phyloP scores from a whole-genome alignment of 2,113 vertebrate genomes.

The Arenaria interpres region DNA sequence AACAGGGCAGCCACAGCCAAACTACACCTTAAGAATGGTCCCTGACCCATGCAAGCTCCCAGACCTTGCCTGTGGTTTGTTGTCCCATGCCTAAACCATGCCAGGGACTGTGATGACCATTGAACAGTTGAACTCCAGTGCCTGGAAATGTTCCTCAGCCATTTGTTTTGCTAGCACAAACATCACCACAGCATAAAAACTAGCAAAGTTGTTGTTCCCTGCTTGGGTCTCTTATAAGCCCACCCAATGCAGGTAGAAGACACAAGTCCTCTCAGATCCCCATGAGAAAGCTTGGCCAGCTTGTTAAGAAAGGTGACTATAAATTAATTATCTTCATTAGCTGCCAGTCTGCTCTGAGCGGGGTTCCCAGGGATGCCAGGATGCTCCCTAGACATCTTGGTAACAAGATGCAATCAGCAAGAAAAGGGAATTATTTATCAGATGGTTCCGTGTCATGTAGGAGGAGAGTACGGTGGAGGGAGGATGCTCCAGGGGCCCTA shows the following conservation, averaged over 20 bases:
- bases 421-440: slow-evolving; percentile 5
- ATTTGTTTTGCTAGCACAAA: neutral
- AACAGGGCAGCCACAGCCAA: neutral
- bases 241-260: neutral
- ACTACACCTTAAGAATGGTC: neutral
- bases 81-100: neutral
- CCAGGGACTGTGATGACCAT: neutral
- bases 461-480: neutral
- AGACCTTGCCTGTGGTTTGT: neutral
- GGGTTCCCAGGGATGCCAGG: neutral
- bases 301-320: neutral
- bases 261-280: neutral
- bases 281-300: neutral
- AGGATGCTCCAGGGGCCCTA: neutral
- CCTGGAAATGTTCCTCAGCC: neutral
- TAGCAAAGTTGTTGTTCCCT: neutral
- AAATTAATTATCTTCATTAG: neutral
- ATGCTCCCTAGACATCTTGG: neutral
- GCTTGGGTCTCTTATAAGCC: neutral
- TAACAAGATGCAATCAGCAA: neutral
- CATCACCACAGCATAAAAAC: neutral
- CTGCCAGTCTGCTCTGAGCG: neutral
- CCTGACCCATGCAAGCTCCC: neutral
- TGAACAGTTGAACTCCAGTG: neutral
- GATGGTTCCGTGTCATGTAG: neutral